Conservation (phyloP, 37 sponge, comb jelly and placozoan species). For the Bolinopsis microptera region DNA sequence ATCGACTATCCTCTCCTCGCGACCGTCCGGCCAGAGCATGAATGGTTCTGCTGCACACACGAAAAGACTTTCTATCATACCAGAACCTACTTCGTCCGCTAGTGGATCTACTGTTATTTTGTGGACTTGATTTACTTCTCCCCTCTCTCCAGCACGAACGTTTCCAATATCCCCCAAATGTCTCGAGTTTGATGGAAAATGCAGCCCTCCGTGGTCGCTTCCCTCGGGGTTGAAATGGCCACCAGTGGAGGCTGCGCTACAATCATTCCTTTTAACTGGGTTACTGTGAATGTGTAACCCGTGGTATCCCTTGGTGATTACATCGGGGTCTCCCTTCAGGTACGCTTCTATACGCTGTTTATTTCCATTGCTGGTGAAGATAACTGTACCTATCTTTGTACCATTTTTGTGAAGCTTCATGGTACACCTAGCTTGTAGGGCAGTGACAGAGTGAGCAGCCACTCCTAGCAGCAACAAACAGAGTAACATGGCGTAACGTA, state of each 20-base stretch:
- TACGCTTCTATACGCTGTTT: background rate
- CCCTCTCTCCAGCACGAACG: background rate
- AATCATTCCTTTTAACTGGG: background rate
- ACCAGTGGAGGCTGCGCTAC: background rate
- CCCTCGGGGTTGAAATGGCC: background rate
- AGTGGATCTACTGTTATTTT: background rate
- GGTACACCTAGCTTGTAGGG: background rate
- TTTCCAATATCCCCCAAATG: background rate
- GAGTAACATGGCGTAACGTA: too few species aligned
- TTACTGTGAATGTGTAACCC: background rate
- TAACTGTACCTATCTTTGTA: background rate
- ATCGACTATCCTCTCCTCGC: background rate
- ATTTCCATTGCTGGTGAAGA: background rate
- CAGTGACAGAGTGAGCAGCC: too few species aligned
- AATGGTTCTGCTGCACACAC: background rate
- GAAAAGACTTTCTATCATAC: background rate
- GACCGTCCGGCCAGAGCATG: background rate
- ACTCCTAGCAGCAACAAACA: too few species aligned
- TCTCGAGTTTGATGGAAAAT: too few species aligned
- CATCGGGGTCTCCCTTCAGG: background rate
- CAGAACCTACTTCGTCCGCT: background rate
- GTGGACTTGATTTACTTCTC: background rate
- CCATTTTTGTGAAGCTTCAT: background rate
- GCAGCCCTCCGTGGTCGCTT: too few species aligned
- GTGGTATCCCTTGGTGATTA: background rate